These are phyloP conservation scores for Hedya salicella DNA, from an alignment of 2,888 invertebrate genomes.

Conservation along the genomic window DNA sequence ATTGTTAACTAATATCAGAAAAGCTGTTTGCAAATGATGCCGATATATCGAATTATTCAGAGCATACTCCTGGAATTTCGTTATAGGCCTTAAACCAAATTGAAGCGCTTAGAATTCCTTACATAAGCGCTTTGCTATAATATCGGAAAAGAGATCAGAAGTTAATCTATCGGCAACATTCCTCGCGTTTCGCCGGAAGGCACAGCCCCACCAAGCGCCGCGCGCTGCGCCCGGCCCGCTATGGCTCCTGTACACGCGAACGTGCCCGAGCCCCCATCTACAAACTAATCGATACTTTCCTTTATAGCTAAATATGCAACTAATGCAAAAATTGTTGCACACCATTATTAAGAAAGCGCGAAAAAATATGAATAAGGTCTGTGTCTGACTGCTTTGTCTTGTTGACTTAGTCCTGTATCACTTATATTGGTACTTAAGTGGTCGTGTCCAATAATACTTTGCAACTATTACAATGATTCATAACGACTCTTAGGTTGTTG, in stretches of 20 bases:
- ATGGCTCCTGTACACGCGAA: constrained; percentile 71
- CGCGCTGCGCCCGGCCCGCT: constrained; percentile 59
- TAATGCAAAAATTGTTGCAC: constrained; percentile 47
- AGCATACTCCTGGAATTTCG: constrained; percentile 65
- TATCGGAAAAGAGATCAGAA: constrained; percentile 85
- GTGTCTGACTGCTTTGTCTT: no score
- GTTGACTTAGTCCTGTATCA: no score
- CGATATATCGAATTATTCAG: constrained; percentile 48
- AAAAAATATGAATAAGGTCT: no score
- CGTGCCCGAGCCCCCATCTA: constrained; percentile 55
- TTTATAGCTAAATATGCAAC: constrained; percentile 66
- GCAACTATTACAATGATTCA: no score
- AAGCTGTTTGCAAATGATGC: constrained; percentile 21
- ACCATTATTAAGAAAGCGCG: constrained; percentile 7
- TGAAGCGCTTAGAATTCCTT: constrained; percentile 82
- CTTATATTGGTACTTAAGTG: no score
- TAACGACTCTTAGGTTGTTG: no score
- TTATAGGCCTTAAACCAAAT: constrained; percentile 78
- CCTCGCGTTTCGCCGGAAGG: constrained; percentile 83
- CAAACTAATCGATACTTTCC: constrained; percentile 74
- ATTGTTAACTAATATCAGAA: not conserved
- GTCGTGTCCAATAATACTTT: no score
- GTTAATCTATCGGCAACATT: constrained; percentile 85
- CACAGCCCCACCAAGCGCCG: constrained; percentile 64
- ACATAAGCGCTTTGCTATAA: constrained; percentile 80